phyloP scores from a whole-genome alignment of 30 jellyfish, hydroid and myxozoan genomes.

The Chironex yamaguchii region DNA sequence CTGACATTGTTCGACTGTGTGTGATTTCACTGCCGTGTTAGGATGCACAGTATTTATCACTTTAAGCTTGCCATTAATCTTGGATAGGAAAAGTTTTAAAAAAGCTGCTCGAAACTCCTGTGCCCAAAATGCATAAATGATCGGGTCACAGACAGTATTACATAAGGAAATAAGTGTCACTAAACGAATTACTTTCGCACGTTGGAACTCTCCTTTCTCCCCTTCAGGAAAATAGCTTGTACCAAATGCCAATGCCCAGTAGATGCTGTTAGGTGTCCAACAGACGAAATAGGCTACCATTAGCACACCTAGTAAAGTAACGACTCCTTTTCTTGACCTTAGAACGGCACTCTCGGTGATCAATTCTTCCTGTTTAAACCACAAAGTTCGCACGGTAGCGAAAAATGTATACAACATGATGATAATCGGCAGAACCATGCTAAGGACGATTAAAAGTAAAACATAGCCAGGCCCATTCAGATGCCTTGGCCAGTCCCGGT shows the following conservation, averaged over 20 bases:
- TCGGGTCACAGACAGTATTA: constrained; percentile 77
- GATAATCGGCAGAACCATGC: constrained; percentile 46
- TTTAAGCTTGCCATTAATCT: too few species aligned
- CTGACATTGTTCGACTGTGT: too few species aligned
- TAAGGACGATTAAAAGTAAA: constrained; percentile 27
- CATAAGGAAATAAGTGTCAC: constrained; percentile 57
- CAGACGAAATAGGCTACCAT: constrained; percentile 64
- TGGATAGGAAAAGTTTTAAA: not conserved
- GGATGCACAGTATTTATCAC: too few species aligned
- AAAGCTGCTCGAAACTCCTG: constrained; percentile 45
- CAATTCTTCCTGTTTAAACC: constrained; percentile 36
- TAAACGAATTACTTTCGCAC: constrained; percentile 55
- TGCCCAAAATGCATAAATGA: constrained; percentile 63
- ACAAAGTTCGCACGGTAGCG: constrained; percentile 37
- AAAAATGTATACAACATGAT: constrained; percentile 52
- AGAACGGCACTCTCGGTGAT: not conserved
- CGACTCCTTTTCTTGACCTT: constrained; percentile 46
- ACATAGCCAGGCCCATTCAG: constrained; percentile 55
- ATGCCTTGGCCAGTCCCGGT: constrained; percentile 63
- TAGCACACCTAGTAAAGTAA: constrained; percentile 54
- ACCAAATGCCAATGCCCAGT: constrained; percentile 77
- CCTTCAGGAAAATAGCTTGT: constrained; percentile 67
- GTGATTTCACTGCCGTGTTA: too few species aligned
- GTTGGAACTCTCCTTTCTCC: constrained; percentile 60
- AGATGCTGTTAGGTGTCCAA: constrained; percentile 72